phyloP scores from a whole-genome alignment of 1,140 invertebrate genomes.

The Drosophila sturtevanti region DNA sequence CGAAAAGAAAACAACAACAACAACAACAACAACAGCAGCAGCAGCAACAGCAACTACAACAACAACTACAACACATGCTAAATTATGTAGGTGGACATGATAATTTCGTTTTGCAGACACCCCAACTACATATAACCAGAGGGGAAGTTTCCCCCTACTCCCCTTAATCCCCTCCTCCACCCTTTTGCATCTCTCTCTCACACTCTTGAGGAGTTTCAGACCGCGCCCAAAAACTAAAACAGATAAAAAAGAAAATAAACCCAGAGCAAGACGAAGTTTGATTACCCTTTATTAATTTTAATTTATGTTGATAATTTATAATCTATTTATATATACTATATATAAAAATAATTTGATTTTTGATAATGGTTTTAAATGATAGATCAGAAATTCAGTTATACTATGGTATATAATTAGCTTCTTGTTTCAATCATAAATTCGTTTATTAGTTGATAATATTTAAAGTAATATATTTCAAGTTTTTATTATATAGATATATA shows the following conservation, averaged over 20 bases:
- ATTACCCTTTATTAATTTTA: background rate
- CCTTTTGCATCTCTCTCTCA: conserved; percentile 5
- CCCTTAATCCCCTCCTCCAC: background rate
- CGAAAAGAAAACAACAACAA: conserved; percentile 19
- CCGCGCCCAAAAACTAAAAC: conserved; percentile 69
- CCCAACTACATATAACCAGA: conserved; percentile 26
- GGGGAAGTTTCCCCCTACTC: conserved; percentile 15
- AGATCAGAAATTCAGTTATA: no score
- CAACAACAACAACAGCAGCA: conserved; percentile 22
- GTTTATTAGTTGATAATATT: no score
- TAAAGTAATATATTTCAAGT: no score
- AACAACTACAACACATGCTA: conserved; percentile 60
- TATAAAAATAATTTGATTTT: no score
- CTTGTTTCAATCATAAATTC: no score
- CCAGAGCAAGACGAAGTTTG: background rate
- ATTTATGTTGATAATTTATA: no score
- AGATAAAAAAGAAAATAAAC: background rate
- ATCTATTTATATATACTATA: no score
- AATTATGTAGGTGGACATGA: conserved; percentile 78
- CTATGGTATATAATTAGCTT: no score
- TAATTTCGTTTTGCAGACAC: conserved; percentile 68
- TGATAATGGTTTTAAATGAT: no score
- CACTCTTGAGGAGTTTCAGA: conserved; percentile 38
- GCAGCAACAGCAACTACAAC: conserved; percentile 27
- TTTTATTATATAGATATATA: no score